Conservation (phyloP, 2,113 vertebrate species). For the Engystomops pustulosus region DNA sequence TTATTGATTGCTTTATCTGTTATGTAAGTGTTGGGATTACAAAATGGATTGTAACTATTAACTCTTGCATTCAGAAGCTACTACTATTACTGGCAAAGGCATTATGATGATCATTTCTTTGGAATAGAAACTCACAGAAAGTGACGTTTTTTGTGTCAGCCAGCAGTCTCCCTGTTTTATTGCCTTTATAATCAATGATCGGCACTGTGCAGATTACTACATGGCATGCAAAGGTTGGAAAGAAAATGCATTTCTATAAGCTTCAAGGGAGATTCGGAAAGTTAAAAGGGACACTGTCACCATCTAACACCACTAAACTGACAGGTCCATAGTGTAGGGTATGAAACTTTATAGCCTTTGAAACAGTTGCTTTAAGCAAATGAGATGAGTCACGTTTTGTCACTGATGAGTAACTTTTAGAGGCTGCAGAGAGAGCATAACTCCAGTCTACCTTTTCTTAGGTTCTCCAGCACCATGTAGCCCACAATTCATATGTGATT, state of each 20-base stretch:
- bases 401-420: too few species aligned
- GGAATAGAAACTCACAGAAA: not conserved
- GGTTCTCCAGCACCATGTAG: too few species aligned
- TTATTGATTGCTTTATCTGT: constrained; percentile 7
- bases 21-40: constrained; percentile 18
- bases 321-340: too few species aligned
- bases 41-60: not conserved
- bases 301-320: too few species aligned
- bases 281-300: not conserved
- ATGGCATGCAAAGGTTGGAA: not conserved
- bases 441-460: too few species aligned
- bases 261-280: not conserved
- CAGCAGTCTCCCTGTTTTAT: not conserved
- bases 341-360: too few species aligned
- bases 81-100: not conserved
- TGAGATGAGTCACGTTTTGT: too few species aligned
- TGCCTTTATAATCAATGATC: not conserved
- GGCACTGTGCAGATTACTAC: not conserved
- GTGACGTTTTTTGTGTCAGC: not conserved
- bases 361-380: too few species aligned
- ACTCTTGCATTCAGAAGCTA: not conserved
- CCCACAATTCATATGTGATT: too few species aligned
- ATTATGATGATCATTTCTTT: not conserved
- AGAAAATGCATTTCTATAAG: not conserved
- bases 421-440: too few species aligned